Percentiles rank a stretch among this genome's conserved stretches.
Conservation (phyloP, 2,888 invertebrate genomes). For the Theristus sp. region DNA sequence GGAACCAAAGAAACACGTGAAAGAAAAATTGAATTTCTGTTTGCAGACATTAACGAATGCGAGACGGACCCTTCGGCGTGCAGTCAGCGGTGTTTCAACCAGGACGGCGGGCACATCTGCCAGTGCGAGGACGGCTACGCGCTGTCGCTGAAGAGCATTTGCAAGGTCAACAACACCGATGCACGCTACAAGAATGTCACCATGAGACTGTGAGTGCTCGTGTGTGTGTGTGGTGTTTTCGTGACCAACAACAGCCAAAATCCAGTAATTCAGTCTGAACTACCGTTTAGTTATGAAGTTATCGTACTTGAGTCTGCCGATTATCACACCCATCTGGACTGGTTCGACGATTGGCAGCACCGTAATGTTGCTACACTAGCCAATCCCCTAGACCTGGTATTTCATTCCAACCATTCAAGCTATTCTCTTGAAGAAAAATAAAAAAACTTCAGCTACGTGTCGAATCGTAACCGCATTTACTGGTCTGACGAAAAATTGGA, state of each 20-base stretch:
- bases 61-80: conserved; percentile 53
- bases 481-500: conserved; percentile 50
- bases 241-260: no score
- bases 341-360: no score
- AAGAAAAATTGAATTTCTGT: no score
- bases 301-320: no score
- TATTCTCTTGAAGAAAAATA: background rate
- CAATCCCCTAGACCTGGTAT: no score
- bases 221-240: no score
- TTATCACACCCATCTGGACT: no score
- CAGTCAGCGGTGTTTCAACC: conserved; percentile 73
- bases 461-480: conserved; percentile 47
- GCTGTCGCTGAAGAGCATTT: conserved; percentile 58
- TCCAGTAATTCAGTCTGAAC: no score
- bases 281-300: no score
- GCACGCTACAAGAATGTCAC: background rate
- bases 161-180: conserved; percentile 54
- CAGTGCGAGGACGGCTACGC: conserved; percentile 61
- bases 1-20: no score
- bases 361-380: no score
- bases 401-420: conserved; percentile 9
- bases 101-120: conserved; percentile 66
- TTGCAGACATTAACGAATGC: conserved; percentile 32
- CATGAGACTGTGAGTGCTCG: background rate
- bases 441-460: conserved; percentile 48